Evolutionary conservation across 1,140 invertebrate genomes (phyloP), one percentile per base, ranked within the genome.

Genomic region (Spodoptera frugiperda): DNA sequence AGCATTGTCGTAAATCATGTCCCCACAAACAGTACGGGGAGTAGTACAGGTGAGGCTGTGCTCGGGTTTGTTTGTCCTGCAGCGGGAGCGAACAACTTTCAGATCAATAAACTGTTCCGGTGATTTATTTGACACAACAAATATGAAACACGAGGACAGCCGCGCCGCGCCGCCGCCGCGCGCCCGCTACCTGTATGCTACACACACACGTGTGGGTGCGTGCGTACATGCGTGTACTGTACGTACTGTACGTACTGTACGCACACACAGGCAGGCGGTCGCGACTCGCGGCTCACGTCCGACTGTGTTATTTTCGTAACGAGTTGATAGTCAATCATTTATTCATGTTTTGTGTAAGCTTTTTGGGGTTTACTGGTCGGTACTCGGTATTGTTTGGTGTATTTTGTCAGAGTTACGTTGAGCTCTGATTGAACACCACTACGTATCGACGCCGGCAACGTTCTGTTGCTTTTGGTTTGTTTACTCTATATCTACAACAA

Each of bases 51-150:
- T 39, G 33, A 39, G 33, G 33, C 33, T 8, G 33, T n/a, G 33
- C 33, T 6, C 33, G 6, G 46, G 61, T 48, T 48, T 59, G 57
- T 59, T 8, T 8, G 57, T 15, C 25, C 14, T 25, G 55, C 21
- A n/a, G 30, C 1, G 0, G 15, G 30, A 12, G n/a, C 30, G 30
- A 25, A 30, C 14, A 57, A 57, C 11, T 57, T 63, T 17, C 33
- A 63, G 59, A 63, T 63, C 59, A 67, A 67, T 67, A 49, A 48
- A 46, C 63, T 14, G 44, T 67, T 49, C 33, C 63, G 21, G 12
- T 67, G 63, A 68, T 68, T 68, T 68, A 68, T 68, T 49, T 53
- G 65, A 68, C 46, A 68, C 6, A 53, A 17, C 25, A 68, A 65
- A 68, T 68, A 68, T 68, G 65, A 53, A 12, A 68, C 51, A 68